Conservation (phyloP, 2,113 vertebrate species). For the Danionella cerebrum region DNA sequence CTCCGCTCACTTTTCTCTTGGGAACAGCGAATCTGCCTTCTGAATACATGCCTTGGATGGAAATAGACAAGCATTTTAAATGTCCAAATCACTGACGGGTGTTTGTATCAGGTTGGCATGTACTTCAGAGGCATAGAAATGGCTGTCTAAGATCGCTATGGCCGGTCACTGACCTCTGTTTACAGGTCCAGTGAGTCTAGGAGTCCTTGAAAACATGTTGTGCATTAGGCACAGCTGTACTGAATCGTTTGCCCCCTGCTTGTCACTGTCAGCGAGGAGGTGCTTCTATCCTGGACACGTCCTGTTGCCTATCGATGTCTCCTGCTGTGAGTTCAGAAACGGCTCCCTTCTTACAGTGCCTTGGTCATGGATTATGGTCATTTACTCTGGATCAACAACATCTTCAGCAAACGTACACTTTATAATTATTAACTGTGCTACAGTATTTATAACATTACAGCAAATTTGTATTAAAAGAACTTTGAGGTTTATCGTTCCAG, state of each 20-base stretch:
- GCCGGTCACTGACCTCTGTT: not conserved
- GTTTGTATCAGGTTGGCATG: not conserved
- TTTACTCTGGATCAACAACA: too few species aligned
- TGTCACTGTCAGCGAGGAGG: not conserved
- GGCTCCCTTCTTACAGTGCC: not conserved
- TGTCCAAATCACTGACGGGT: not conserved
- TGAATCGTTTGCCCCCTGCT: not conserved
- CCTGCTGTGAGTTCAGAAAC: not conserved
- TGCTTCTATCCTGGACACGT: not conserved
- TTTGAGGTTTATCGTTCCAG: too few species aligned
- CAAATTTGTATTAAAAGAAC: too few species aligned
- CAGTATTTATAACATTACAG: too few species aligned
- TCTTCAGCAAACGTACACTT: too few species aligned
- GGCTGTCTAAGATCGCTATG: not conserved
- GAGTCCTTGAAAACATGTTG: not conserved
- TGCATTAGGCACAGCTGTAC: not conserved
- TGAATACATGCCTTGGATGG: not conserved
- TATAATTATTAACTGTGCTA: too few species aligned
- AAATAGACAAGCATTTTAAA: not conserved
- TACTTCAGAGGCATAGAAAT: not conserved
- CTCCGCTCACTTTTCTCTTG: not conserved
- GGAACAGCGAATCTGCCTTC: not conserved
- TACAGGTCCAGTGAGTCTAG: not conserved
- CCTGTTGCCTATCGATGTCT: constrained; percentile 10
- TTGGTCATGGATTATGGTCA: too few species aligned